phyloP scores from a whole-genome alignment of 2,797 vertebrate genomes.

The Phylloscopus collybita region DNA sequence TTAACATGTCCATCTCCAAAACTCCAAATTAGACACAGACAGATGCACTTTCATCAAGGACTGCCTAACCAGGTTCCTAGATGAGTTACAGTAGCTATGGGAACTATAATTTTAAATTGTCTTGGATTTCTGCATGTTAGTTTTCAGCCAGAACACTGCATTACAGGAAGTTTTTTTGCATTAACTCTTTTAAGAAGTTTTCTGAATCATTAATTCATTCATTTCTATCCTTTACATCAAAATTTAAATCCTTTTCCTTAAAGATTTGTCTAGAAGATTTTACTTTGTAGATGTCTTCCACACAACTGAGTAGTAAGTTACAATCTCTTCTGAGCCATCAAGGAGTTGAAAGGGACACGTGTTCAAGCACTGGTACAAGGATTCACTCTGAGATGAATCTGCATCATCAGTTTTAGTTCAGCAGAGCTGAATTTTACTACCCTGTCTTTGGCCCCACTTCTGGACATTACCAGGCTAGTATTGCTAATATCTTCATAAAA shows the following conservation, averaged over 20 bases:
- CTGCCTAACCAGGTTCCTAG: background rate
- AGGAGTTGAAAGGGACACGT: background rate
- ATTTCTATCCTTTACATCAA: background rate
- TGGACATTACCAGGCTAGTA: background rate
- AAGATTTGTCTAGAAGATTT: background rate
- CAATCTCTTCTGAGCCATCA: background rate
- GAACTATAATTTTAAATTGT: slow-evolving; percentile 33
- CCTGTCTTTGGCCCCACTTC: background rate
- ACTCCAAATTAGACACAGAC: background rate
- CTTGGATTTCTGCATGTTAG: slow-evolving; percentile 1
- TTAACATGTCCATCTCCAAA: background rate
- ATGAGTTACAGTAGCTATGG: slow-evolving; percentile 45
- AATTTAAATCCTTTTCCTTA: background rate
- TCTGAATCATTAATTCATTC: slow-evolving; percentile 11
- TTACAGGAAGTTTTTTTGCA: background rate
- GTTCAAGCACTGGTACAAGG: background rate
- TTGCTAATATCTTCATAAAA: background rate
- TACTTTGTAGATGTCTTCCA: slow-evolving; percentile 8
- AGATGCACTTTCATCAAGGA: background rate
- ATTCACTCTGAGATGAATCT: background rate
- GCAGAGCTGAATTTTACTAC: slow-evolving; percentile 23
- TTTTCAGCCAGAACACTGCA: background rate
- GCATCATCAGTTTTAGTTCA: background rate
- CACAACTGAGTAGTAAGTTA: background rate
- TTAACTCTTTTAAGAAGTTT: slow-evolving; percentile 1